Evolutionary conservation across 2,888 invertebrate species (phyloP), one percentile per base, ranked within the genome.

Genomic region (Odontocolon sp.): DNA sequence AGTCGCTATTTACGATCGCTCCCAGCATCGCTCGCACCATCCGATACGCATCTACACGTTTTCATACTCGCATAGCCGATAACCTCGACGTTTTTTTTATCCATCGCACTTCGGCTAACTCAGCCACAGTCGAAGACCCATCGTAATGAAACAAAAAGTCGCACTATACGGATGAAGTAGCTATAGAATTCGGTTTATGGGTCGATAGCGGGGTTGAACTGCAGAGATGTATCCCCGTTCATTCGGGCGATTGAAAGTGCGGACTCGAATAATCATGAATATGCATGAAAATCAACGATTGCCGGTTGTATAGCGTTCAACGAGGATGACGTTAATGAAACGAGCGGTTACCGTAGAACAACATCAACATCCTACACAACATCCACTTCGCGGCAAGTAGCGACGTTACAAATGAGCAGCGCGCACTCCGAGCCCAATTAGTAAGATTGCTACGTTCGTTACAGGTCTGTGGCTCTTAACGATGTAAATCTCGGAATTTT

Each of bases 401-500:
- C 45, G 45, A 73, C 38, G 64, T 76, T 77, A 77, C 77, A 77
- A 77, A 77, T 77, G 77, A 72, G 68, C 77, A 77, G 56, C 36
- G 54, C 40, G 59, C 54, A 67, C 67, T 72, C 50, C 54, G 64
- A 50, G 56, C 56, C 68, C 68, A 72, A 72, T 77, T 68, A 77
- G 61, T 47, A 68, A 68, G 63, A 77, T 77, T 77, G 72, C 68
- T 72, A 72, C 54, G 63, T 59, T 72, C 77, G 63, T 77, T 77
- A 72, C 45, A 63, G 67, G 21, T 28, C 68, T 68, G 72, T n/a
- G 67, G 71, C 68, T 68, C 67, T 77, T 68, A 72, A 77, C 77
- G 54, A 77, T 77, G 77, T 67, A 77, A 77, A 77, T 77, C 68
- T 72, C 56, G 61, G 54, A 76, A 71, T 71, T 76, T 67, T 67